phyloP scores from a whole-genome alignment of 2,888 invertebrate genomes.

The Harpagoxenus sublaevis region DNA sequence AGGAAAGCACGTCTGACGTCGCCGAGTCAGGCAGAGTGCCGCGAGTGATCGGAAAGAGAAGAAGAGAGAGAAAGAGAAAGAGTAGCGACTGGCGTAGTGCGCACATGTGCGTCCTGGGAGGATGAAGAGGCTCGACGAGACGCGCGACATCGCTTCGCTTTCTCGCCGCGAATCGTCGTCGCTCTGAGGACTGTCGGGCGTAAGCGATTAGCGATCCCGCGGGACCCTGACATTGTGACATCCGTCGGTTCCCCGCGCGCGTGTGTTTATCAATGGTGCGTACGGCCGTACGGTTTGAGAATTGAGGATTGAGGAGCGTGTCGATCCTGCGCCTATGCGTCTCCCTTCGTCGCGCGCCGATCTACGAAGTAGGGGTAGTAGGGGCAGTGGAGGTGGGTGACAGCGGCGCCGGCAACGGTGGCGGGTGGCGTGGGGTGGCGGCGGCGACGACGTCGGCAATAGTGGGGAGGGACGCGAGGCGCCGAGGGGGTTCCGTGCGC shows the following conservation, averaged over 20 bases:
- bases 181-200: not conserved
- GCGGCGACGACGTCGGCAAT: slow-evolving; percentile 31
- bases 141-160: slow-evolving; percentile 14
- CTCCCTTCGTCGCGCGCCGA: slow-evolving; percentile 69
- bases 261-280: not conserved
- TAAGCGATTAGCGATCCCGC: no score
- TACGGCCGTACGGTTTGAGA: no score
- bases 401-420: slow-evolving; percentile 26
- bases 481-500: slow-evolving; percentile 53
- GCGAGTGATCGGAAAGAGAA: not conserved
- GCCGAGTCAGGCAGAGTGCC: not conserved
- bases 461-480: slow-evolving; percentile 23
- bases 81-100: slow-evolving; percentile 11
- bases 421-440: not conserved
- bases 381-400: slow-evolving; percentile 42
- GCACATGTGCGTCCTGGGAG: slow-evolving; percentile 49
- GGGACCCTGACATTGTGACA: not conserved
- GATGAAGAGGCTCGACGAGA: slow-evolving; percentile 62
- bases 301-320: no score
- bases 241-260: not conserved
- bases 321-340: slow-evolving; percentile 71
- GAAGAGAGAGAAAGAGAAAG: not conserved
- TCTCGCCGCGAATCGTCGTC: no score
- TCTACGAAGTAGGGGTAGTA: slow-evolving; percentile 67
- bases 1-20: slow-evolving; percentile 46